phyloP scores from a whole-genome alignment of 2,888 invertebrate genomes.

The Auanema sp. region DNA sequence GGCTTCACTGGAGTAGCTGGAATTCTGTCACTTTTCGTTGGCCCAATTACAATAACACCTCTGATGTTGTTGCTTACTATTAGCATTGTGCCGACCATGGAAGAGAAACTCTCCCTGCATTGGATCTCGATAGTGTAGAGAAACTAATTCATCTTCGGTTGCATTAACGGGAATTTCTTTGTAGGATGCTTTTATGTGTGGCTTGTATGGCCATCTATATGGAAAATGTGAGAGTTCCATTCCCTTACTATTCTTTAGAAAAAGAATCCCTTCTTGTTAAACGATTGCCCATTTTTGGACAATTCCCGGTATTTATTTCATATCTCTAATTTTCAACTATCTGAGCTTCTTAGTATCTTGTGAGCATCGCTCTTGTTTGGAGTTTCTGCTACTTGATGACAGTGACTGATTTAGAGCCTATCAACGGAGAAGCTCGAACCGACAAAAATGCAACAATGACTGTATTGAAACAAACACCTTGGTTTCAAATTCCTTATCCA shows the following conservation, averaged over 20 bases:
- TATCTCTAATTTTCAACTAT: background rate
- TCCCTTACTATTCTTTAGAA: constrained; percentile 37
- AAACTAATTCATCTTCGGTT: background rate
- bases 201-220: constrained; percentile 51
- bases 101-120: constrained; percentile 50
- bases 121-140: constrained; percentile 58
- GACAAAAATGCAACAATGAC: constrained; percentile 49
- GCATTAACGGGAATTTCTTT: constrained; percentile 17
- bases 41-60: constrained; percentile 60
- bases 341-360: constrained; percentile 41
- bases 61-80: constrained; percentile 53
- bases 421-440: constrained; percentile 39
- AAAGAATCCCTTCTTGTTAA: constrained; percentile 27
- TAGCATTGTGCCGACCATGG: constrained; percentile 50
- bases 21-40: constrained; percentile 48
- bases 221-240: constrained; percentile 43
- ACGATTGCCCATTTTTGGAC: constrained; percentile 47
- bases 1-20: constrained; percentile 58
- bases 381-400: constrained; percentile 49
- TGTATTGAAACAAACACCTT: constrained; percentile 43
- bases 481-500: constrained; percentile 57
- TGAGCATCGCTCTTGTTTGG: constrained; percentile 50
- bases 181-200: constrained; percentile 47
- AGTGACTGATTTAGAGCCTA: constrained; percentile 43
- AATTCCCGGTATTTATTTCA: constrained; percentile 46